phyloP scores from a whole-genome alignment of 1,140 invertebrate genomes.

The Ceratitis capitata region DNA sequence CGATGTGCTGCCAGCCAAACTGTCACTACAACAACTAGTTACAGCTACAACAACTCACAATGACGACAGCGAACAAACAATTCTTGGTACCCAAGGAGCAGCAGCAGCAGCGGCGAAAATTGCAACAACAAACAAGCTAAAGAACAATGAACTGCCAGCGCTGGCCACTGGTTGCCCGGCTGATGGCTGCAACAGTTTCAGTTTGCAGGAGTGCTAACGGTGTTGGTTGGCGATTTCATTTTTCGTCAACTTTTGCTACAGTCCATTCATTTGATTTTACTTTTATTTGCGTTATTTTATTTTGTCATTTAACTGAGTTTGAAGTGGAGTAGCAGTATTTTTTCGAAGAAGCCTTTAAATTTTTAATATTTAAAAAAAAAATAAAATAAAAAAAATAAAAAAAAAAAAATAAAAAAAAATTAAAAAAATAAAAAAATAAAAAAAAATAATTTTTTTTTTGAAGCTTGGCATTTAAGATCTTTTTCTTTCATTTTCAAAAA shows the following conservation, averaged over 20 bases:
- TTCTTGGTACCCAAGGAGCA: no score
- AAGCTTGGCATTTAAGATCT: no score
- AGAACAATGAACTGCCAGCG: conserved; percentile 15
- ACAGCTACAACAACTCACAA: neutral
- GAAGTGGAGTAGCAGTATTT: no score
- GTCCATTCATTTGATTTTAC: neutral
- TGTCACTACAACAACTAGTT: neutral
- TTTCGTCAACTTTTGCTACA: neutral
- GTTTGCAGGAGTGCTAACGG: no score
- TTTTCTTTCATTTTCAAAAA: no score
- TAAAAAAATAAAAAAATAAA: no score
- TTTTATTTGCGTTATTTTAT: neutral
- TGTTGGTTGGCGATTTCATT: neutral
- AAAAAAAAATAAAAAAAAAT: no score
- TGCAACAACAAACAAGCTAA: neutral
- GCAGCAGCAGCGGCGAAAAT: neutral
- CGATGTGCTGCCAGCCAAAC: neutral
- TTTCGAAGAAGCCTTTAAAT: no score
- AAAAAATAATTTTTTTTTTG: no score
- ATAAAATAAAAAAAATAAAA: no score
- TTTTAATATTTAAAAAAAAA: no score
- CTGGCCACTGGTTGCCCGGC: neutral
- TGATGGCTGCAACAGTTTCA: neutral
- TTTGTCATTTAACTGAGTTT: neutral
- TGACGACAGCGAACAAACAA: neutral